Percentiles rank a stretch among this genome's conserved stretches.
These are phyloP conservation scores for Hypercompe scribonia DNA, from an alignment of 2,888 invertebrate species.

Conservation along the genomic window DNA sequence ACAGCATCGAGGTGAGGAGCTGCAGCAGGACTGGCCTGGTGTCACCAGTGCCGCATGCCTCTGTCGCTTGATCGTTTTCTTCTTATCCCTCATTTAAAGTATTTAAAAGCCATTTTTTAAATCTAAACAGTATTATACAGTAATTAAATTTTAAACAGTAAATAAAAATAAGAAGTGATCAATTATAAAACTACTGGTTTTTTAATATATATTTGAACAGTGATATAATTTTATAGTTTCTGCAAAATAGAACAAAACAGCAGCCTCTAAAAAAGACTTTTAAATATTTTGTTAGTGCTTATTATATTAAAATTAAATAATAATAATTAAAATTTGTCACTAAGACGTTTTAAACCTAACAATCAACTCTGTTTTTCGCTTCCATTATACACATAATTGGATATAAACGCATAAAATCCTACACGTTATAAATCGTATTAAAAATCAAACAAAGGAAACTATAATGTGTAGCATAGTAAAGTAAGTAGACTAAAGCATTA, in stretches of 20 bases:
- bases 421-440: slow-evolving; percentile 15
- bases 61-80: slow-evolving; percentile 51
- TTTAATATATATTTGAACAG: not conserved
- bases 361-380: not conserved
- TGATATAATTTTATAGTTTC: not conserved
- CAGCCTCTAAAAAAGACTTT: not conserved
- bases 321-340: not conserved
- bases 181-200: not conserved
- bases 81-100: slow-evolving; percentile 23
- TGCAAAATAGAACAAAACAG: not conserved
- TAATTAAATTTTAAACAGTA: not conserved
- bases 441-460: slow-evolving; percentile 38
- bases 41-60: slow-evolving; percentile 36
- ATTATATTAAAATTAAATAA: not conserved
- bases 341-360: not conserved
- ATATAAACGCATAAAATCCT: slow-evolving; percentile 21
- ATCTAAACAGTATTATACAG: not conserved
- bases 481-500: not conserved
- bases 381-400: not conserved
- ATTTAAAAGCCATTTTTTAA: slow-evolving; percentile 8
- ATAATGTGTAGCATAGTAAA: not conserved
- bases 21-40: slow-evolving; percentile 43
- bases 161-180: not conserved
- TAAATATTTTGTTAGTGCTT: not conserved
- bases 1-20: slow-evolving; percentile 97